A percentile compares a stretch with the other conserved stretches of the same genome.
phyloP scores from a whole-genome alignment of 2,888 invertebrate genomes.

The Iselma pallidipennis region DNA sequence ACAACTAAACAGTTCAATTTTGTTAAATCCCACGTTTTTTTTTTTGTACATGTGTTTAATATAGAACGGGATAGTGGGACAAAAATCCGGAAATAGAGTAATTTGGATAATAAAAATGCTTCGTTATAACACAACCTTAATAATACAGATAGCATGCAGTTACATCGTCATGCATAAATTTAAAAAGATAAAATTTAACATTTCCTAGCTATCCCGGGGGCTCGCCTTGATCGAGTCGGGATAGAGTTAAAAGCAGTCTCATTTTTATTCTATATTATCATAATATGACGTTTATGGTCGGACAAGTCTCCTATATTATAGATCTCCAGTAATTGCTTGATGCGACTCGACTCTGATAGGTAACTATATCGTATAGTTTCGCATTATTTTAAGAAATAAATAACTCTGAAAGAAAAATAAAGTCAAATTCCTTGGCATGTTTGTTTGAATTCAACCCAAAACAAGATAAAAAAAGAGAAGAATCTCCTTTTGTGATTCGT shows the following conservation, averaged over 20 bases:
- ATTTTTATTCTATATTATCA: constrained; percentile 36
- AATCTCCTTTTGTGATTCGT: not conserved
- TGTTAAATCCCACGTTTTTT: constrained; percentile 17
- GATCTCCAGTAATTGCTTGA: not conserved
- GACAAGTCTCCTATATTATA: constrained; percentile 27
- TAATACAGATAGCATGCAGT: constrained; percentile 35
- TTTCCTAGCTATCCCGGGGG: constrained; percentile 31
- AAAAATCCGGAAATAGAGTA: constrained; percentile 1
- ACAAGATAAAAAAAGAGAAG: not conserved
- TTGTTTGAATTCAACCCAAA: too few species aligned
- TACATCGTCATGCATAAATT: constrained; percentile 39
- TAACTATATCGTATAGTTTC: not conserved
- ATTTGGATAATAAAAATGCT: constrained; percentile 23
- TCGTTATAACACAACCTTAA: constrained; percentile 25
- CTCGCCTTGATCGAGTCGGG: constrained; percentile 33
- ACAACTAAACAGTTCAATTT: constrained; percentile 26
- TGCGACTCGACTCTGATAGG: not conserved
- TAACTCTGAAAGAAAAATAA: not conserved
- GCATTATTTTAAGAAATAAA: not conserved
- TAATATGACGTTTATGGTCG: constrained; percentile 39
- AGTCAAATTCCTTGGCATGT: too few species aligned
- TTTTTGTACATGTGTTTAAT: constrained; percentile 13
- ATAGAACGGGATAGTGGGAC: not conserved
- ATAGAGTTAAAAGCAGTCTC: constrained; percentile 33
- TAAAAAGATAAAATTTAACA: constrained; percentile 33